Conservation (phyloP, 2,888 invertebrate species). For the Lepidocyrtinus sp. region DNA sequence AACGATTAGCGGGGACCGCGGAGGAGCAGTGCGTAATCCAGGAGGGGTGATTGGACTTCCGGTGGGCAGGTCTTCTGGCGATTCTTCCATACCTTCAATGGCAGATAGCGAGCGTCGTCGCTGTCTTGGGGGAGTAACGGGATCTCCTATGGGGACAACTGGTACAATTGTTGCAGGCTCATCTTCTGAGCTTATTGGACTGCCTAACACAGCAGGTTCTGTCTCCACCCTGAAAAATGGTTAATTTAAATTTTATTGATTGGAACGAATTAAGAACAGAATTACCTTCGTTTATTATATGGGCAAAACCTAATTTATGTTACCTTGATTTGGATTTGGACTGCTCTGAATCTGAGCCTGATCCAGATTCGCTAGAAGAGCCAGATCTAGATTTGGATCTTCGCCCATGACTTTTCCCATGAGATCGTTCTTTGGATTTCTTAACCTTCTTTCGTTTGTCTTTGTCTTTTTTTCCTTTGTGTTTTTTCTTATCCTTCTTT, state of each 20-base stretch:
- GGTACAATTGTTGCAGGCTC: conserved; percentile 34
- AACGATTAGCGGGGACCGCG: conserved; percentile 41
- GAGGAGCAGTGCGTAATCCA: conserved; percentile 28
- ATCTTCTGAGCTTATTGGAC: conserved; percentile 68
- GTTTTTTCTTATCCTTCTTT: conserved; percentile 74
- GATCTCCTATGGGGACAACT: conserved; percentile 14
- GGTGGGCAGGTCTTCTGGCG: conserved; percentile 21
- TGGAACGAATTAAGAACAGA: too few relatives aligned
- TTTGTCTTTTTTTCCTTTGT: conserved; percentile 81
- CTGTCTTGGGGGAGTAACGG: conserved; percentile 35
- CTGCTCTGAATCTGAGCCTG: conserved; percentile 71
- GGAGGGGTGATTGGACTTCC: conserved; percentile 58
- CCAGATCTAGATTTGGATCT: conserved; percentile 55
- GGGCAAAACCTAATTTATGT: too few relatives aligned
- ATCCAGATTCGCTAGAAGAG: conserved; percentile 39
- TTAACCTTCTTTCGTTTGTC: conserved; percentile 75
- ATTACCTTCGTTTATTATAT: too few relatives aligned
- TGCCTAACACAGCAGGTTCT: conserved; percentile 55
- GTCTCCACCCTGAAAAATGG: conserved; percentile 44
- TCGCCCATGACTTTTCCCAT: conserved; percentile 72
- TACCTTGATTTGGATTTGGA: conserved; percentile 72
- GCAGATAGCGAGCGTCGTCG: conserved; percentile 15
- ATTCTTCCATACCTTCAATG: conserved; percentile 7
- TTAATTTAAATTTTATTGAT: too few relatives aligned
- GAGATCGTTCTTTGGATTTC: conserved; percentile 75